Evolutionary conservation across 1,140 invertebrate genomes (phyloP), one percentile per base, ranked within the genome.

Genomic region (Oryctes rhinoceros): DNA sequence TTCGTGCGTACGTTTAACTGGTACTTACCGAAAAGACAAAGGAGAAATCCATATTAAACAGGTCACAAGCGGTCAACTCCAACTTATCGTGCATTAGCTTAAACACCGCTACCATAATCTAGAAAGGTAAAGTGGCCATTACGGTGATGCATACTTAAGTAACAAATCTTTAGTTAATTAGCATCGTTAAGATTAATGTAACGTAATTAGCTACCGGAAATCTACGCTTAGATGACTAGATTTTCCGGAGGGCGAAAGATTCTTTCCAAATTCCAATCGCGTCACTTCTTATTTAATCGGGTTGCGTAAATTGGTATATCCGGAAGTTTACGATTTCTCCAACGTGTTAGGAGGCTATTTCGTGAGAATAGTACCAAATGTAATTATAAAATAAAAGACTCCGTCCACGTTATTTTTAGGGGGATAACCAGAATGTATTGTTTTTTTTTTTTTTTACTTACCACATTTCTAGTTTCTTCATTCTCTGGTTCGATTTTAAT

Each of bases 31-130:
- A 74, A 76, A 80, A 80, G 6, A 83, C 24, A n/a, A 81, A 76
- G n/a, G 81, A 53, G 18, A 79, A 80, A 35, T 83, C 82, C 30
- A 83, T 76, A 20, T 59, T 75, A 71, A 83, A 81, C 35, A 83
- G 24, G 1, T 62, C 53, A n/a, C 81, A 83, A n/a, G 82, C 82
- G 24, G 79, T 79, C 13, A 83, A 39, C 49, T 81, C 78, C 53
- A 83, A 78, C 78, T 83, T 81, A 35, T 83, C 77, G 59, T 83
- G 77, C 74, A 78, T 80, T 35, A 83, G 35, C 76, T 78, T 67
- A n/a, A 81, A 78, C 9, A 48, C 48, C 13, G 81, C 67, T 9
- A 78, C 75, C 30, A 80, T 78, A n/a, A 83, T 74, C 82, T 82
- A 44, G 37, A 82, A 80, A 48, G 35, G 5, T 10, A 71, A 71